These are phyloP conservation scores for Hirtodrosophila duncani DNA, from an alignment of 2,888 invertebrate genomes.

Conservation along the genomic window DNA sequence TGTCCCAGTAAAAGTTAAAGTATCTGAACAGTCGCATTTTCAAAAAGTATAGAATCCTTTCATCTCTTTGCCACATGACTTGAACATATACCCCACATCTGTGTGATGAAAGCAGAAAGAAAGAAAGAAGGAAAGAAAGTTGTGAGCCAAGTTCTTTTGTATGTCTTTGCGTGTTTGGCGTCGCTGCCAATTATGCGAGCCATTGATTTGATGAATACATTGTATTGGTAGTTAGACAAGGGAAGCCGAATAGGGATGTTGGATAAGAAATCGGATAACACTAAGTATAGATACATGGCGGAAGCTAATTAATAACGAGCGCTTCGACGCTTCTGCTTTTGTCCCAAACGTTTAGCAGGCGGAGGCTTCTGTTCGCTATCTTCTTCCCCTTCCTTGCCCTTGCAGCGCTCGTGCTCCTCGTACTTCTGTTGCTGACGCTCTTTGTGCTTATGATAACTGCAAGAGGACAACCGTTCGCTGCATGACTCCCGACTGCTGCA, in stretches of 20 bases:
- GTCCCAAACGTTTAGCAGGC: no score
- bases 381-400: neutral
- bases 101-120: no score
- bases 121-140: no score
- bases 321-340: no score
- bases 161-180: conserved; percentile 1
- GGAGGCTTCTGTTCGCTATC: neutral
- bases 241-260: conserved; percentile 6
- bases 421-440: neutral
- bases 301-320: conserved; percentile 31
- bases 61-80: no score
- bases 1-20: no score
- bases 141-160: conserved; percentile 15
- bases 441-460: conserved; percentile 1
- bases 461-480: neutral
- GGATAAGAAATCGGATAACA: conserved; percentile 9
- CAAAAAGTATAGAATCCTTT: no score
- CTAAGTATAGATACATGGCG: conserved; percentile 11
- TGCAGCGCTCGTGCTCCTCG: neutral
- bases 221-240: no score
- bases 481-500: neutral
- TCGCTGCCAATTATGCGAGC: conserved; percentile 28
- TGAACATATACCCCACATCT: no score
- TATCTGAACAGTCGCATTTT: no score
- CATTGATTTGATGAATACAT: conserved; percentile 28